A percentile compares a stretch with the other conserved stretches of the same genome.
phyloP scores from a whole-genome alignment of 2,797 vertebrate genomes.

The Anguilla marmorata region DNA sequence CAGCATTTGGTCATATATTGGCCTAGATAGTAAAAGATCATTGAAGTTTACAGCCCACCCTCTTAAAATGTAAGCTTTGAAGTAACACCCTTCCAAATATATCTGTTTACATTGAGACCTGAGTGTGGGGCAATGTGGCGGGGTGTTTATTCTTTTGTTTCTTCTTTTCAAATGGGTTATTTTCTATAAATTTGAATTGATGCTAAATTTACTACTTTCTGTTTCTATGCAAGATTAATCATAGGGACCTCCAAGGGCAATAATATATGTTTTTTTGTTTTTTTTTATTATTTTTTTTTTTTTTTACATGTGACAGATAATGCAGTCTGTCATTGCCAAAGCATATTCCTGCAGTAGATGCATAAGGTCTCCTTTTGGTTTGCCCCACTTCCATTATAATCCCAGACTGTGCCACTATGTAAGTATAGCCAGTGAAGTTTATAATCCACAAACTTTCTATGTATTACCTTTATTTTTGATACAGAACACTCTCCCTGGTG shows the following conservation, averaged over 20 bases:
- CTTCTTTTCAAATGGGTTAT: background rate
- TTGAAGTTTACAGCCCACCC: conserved; percentile 1
- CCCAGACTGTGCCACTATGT: conserved; percentile 23
- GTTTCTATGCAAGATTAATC: conserved; percentile 1
- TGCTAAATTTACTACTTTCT: background rate
- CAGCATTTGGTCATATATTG: conserved; percentile 34
- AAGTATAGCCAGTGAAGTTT: background rate
- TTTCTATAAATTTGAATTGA: background rate
- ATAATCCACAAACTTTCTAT: conserved; percentile 14
- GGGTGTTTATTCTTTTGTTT: background rate
- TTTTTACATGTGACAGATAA: conserved; percentile 16
- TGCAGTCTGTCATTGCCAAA: conserved; percentile 5
- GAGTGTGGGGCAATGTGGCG: background rate
- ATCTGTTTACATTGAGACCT: conserved; percentile 18
- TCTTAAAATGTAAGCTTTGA: background rate
- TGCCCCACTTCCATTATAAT: background rate
- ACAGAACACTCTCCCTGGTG: conserved; percentile 36
- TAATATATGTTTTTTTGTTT: background rate
- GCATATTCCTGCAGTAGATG: background rate
- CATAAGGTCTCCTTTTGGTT: conserved; percentile 13
- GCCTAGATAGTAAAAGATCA: conserved; percentile 36
- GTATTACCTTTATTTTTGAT: conserved; percentile 29
- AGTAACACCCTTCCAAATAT: background rate
- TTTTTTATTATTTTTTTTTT: background rate
- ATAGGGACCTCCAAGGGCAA: conserved; percentile 6